phyloP scores from a whole-genome alignment of 2,797 vertebrate genomes.

The Orientallactaga sibirica region DNA sequence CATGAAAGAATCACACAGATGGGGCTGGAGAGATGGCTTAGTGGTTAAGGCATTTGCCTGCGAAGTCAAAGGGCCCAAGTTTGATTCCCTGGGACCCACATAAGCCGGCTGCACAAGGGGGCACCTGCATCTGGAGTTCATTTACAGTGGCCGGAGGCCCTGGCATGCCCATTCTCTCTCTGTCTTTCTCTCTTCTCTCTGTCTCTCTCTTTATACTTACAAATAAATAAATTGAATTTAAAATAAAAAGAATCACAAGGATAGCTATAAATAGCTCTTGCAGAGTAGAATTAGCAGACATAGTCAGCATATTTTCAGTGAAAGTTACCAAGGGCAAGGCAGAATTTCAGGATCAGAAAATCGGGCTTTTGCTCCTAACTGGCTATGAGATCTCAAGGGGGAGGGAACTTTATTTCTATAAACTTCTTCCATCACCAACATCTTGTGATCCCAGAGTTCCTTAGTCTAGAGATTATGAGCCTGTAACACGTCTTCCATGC shows the following conservation, averaged over 20 bases:
- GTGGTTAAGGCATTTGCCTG: no score
- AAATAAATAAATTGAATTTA: no score
- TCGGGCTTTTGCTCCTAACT: neutral
- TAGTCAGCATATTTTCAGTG: neutral
- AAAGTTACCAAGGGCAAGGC: neutral
- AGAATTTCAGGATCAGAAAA: neutral
- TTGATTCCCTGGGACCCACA: no score
- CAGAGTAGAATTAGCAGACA: neutral
- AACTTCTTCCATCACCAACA: neutral
- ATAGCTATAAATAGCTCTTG: neutral
- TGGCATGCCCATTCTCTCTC: no score
- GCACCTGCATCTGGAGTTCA: no score
- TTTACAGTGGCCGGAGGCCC: no score
- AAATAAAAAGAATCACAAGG: neutral
- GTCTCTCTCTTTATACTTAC: no score
- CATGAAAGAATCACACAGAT: neutral
- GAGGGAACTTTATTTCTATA: neutral
- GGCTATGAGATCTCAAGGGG: neutral
- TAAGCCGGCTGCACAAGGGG: no score
- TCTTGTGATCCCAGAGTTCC: neutral
- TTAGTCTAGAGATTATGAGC: neutral
- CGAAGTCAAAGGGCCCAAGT: no score
- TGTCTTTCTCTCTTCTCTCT: no score
- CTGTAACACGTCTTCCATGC: accelerated
- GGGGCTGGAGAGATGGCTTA: no score